Evolutionary conservation across 2,113 vertebrate genomes (phyloP).

Genomic region (Brachyistius frenatus): DNA sequence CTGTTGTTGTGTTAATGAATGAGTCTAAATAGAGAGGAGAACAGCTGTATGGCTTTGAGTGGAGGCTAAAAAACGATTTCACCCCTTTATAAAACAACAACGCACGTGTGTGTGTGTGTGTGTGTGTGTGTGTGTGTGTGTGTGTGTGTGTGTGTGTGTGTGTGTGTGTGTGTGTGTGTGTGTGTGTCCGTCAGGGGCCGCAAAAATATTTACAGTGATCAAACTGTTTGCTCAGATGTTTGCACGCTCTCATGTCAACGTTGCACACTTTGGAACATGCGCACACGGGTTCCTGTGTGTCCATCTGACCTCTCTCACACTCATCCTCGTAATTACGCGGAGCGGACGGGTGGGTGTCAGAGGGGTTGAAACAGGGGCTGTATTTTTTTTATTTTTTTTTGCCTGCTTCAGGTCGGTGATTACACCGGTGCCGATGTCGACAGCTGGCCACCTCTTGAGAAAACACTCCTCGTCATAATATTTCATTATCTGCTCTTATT

Average conservation of each 20-base stretch:
- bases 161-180: slow-evolving; percentile 1
- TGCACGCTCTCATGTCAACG: neutral
- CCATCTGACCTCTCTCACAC: slow-evolving; percentile 72
- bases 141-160: no score
- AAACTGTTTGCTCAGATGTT: slow-evolving; percentile 9
- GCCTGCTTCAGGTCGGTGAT: slow-evolving; percentile 63
- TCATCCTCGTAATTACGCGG: slow-evolving; percentile 73
- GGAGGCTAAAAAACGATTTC: neutral
- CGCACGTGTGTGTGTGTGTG: no score
- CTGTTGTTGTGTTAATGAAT: neutral
- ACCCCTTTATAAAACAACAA: no score
- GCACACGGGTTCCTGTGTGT: slow-evolving; percentile 59
- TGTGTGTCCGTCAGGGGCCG: neutral
- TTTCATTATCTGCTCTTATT: slow-evolving; percentile 62
- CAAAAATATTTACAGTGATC: slow-evolving; percentile 7
- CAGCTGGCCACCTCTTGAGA: slow-evolving; percentile 65
- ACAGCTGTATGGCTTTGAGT: neutral
- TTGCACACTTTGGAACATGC: slow-evolving; percentile 52
- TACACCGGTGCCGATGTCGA: slow-evolving; percentile 56
- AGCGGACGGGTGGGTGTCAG: slow-evolving; percentile 70
- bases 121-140: no score
- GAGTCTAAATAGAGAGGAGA: no score
- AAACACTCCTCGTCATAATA: slow-evolving; percentile 42
- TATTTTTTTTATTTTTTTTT: slow-evolving; percentile 18
- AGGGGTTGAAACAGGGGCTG: slow-evolving; percentile 54